These are phyloP conservation scores for Druceiella hillmani DNA, from an alignment of 2,888 invertebrate species.

Conservation along the genomic window DNA sequence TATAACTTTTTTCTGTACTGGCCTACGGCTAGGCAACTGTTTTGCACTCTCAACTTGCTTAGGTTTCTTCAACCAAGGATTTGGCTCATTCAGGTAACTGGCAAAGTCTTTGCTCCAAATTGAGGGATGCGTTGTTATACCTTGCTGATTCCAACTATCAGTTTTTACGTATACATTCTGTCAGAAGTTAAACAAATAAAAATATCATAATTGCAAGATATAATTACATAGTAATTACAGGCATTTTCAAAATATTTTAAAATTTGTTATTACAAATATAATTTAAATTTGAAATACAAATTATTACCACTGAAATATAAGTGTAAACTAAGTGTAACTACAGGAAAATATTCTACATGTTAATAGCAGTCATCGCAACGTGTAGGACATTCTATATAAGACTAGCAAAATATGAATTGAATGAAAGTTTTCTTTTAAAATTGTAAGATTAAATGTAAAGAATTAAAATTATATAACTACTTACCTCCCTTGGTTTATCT, in stretches of 20 bases:
- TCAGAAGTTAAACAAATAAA: slow-evolving; percentile 4
- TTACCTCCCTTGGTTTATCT: slow-evolving; percentile 34
- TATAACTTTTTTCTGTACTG: slow-evolving; percentile 33
- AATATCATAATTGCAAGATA: slow-evolving; percentile 6
- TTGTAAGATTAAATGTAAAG: slow-evolving; percentile 2
- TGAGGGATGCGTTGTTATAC: slow-evolving; percentile 37
- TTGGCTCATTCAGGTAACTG: slow-evolving; percentile 27
- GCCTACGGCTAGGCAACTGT: slow-evolving; percentile 29
- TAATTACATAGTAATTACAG: slow-evolving; percentile 7
- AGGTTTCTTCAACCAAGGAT: slow-evolving; percentile 37
- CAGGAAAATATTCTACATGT: no score
- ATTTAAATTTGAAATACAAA: no score
- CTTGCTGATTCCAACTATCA: slow-evolving; percentile 36
- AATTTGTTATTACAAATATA: no score
- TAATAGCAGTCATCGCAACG: no score
- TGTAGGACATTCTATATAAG: no score
- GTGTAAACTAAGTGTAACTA: no score
- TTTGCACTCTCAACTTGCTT: slow-evolving; percentile 30
- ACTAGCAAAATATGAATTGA: slow-evolving; percentile 4
- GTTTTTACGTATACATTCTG: slow-evolving; percentile 35
- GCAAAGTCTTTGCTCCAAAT: slow-evolving; percentile 41
- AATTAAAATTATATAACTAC: slow-evolving; percentile 17
- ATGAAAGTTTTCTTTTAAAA: slow-evolving; percentile 7
- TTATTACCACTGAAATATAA: no score
- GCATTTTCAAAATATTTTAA: no score